phyloP scores from a whole-genome alignment of 2,888 invertebrate species.

The Ormyrus pomaceus region DNA sequence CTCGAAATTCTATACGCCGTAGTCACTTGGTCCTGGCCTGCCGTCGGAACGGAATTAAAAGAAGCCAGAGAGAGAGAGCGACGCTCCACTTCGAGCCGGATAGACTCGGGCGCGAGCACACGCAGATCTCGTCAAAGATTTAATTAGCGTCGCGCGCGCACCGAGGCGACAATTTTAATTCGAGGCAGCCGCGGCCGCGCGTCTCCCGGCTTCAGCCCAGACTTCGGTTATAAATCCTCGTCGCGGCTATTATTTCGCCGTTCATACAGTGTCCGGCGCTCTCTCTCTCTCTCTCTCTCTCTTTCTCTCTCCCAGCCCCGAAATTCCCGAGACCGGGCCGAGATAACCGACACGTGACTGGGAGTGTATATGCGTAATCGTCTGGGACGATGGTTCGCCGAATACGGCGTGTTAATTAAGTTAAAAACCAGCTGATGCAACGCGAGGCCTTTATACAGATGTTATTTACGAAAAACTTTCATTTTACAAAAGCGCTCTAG shows the following conservation, averaged over 20 bases:
- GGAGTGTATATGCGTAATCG: not conserved
- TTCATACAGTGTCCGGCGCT: not conserved
- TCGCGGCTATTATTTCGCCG: conserved; percentile 65
- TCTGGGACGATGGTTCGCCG: not conserved
- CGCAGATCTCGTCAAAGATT: conserved; percentile 62
- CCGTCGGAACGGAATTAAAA: conserved; percentile 51
- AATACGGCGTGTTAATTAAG: conserved; percentile 1
- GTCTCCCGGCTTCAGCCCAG: conserved; percentile 6
- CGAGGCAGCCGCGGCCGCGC: conserved; percentile 46
- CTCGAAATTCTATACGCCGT: conserved; percentile 21
- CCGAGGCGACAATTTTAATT: conserved; percentile 65
- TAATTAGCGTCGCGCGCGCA: conserved; percentile 64
- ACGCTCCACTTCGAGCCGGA: conserved; percentile 10
- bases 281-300: too few relatives aligned
- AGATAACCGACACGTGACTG: conserved; percentile 6
- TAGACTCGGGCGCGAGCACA: conserved; percentile 7
- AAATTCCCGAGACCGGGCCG: too few relatives aligned
- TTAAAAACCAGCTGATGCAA: not conserved
- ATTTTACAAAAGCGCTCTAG: too few relatives aligned
- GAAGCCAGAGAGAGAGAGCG: conserved; percentile 10
- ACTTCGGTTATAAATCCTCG: conserved; percentile 66
- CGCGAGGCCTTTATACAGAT: too few relatives aligned
- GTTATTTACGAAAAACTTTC: too few relatives aligned
- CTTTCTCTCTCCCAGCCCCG: too few relatives aligned
- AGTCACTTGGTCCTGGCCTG: conserved; percentile 28